phyloP scores from a whole-genome alignment of 2,888 invertebrate species.

The Thymelicus lineola region DNA sequence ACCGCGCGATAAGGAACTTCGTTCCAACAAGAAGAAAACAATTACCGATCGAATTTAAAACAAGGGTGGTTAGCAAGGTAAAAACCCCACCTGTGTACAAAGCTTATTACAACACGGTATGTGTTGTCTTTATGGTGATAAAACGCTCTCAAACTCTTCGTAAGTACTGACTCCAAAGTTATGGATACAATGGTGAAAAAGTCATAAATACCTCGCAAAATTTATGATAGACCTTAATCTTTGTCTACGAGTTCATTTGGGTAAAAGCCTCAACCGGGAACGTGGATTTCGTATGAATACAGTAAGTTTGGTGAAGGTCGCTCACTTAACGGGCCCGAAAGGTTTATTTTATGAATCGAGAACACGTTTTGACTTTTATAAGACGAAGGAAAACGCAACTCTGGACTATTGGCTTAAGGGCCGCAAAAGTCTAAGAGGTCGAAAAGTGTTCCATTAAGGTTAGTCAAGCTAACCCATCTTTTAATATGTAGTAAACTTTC shows the following conservation, averaged over 20 bases:
- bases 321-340: neutral
- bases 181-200: neutral
- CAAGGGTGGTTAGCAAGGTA: too few relatives aligned
- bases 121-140: neutral
- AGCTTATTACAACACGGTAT: too few relatives aligned
- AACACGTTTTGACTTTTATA: constrained; percentile 1
- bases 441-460: neutral
- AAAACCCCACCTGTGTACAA: neutral
- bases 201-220: constrained; percentile 12
- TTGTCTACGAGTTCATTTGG: constrained; percentile 13
- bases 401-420: neutral
- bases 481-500: too few relatives aligned
- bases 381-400: neutral
- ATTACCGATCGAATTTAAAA: too few relatives aligned
- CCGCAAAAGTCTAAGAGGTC: neutral
- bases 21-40: too few relatives aligned
- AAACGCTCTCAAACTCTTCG: neutral
- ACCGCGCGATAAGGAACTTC: too few relatives aligned
- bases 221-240: constrained; percentile 12
- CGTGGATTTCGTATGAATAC: neutral
- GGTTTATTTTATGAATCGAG: constrained; percentile 3
- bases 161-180: neutral
- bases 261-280: constrained; percentile 6
- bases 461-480: too few relatives aligned
- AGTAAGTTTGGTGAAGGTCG: neutral